Base-by-base conservation (phyloP, 30 jellyfish, hydroid and myxozoan genomes). In the Aurelia coerulea region DNA sequence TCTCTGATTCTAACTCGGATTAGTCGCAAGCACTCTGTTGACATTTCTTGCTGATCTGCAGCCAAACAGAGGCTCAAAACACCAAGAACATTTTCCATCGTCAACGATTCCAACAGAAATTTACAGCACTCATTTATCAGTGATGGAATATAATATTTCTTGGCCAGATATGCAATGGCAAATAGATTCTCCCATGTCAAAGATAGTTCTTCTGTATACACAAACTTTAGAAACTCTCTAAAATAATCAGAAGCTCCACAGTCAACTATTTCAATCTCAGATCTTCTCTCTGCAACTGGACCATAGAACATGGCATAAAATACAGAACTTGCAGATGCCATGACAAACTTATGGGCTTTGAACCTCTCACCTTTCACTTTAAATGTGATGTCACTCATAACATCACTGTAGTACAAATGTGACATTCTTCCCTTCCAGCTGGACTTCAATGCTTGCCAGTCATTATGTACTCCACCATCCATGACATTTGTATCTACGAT, bases 291-390 rank as follows among this genome's bases (percentile, higher is more conserved):
- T 31, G 86, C 59, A 64, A 76, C 34, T 18, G 86, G 74, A 18
- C 86, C 86, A 76, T 76, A 19, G 50, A 76, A 54, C 86, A 76
- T 76, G 23, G 86, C 86, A 32, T 76, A 14, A 46, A 76, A 76
- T 11, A 76, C 86, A 18, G 70, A 53, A 51, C 86, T 76, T 32
- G 74, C 86, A 15, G 70, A 52, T 52, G 86, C 70, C 59, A 76
- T 33, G 32, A 54, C 65, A 10, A 76, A 34, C 86, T 76, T 76
- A 12, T 76, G 86, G 52, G 74, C 86, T n/a, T 14, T 23, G 74
- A 76, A 16, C 35, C 39, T 76, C 37, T 54, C 31, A 14, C 62
- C 86, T 34, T 54, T 56, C 16, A 76, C 86, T 15, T 39, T 54
- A 11, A 76, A 76, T 15, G 54, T 34, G 52, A 76, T 32, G 52